Base-by-base conservation (phyloP, 2,113 vertebrate species). In the Hassar affinis region DNA sequence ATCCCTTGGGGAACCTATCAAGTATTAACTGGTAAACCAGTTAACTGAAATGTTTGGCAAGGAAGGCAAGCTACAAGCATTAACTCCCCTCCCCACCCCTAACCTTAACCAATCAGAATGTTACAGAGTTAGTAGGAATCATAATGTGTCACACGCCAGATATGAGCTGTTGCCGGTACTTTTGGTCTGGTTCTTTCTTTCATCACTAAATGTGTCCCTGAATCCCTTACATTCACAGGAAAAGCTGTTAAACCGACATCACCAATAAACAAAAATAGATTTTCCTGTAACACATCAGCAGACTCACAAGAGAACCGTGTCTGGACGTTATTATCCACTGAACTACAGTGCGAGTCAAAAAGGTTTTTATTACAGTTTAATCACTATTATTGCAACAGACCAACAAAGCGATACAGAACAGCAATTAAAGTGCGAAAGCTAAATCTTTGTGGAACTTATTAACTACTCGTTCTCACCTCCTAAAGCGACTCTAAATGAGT, bases 361-460 rank as follows among this genome's bases (percentile, higher is more conserved):
- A 15, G 12, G 68, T 68, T 35, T 75, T 75, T 52, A 75, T 75
- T 75, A 75, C n/a, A n/a, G n/a, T n/a, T n/a, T n/a, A n/a, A n/a
- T n/a, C n/a, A n/a, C n/a, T n/a, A n/a, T n/a, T n/a, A 75, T 10
- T 30, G 72, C 72, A 33, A 1, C 27, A 75, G n/a, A 51, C 25
- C 72, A 30, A 11, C 47, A 75, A 75, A 52, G 47, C 47, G 12
- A 52, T 75, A 75, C 22, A 30, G 47, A 75, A n/a, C 33, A 30
- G 27, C 27, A 75, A 75, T 75, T 75, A 74, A 74, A 52, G 27
- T 52, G 3, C 17, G 8, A 30, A 52, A 15, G 72, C 72, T 51
- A 75, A 75, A 52, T 52, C 72, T 75, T 27, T 18, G 27, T 33
- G 47, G 47, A 75, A 52, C 72, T 75, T 75, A 75, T 75, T 52